phyloP scores from a whole-genome alignment of 1,140 invertebrate species.

The Parasteatoda tepidariorum region DNA sequence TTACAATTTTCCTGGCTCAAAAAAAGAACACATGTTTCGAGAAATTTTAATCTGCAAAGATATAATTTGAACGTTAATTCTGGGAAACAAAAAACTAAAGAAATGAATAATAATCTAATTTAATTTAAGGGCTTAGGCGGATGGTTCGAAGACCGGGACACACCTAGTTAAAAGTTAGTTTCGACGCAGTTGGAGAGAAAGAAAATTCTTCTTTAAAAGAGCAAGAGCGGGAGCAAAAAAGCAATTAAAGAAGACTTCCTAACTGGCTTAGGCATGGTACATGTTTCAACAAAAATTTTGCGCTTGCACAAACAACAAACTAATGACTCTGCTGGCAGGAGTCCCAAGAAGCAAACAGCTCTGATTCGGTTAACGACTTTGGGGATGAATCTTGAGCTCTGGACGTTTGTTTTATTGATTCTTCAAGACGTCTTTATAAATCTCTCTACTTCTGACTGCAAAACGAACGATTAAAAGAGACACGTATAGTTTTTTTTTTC shows the following conservation, averaged over 20 bases:
- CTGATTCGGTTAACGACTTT: slow-evolving; percentile 35
- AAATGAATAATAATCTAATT: too few species aligned
- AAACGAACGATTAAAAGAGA: slow-evolving; percentile 5
- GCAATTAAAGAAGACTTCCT: slow-evolving; percentile 14
- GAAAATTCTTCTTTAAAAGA: too few species aligned
- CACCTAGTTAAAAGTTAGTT: too few species aligned
- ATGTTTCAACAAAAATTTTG: slow-evolving; percentile 11
- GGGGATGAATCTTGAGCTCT: background rate
- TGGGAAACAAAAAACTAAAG: too few species aligned
- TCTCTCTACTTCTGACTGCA: background rate
- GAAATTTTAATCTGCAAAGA: too few species aligned
- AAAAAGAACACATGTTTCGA: too few species aligned
- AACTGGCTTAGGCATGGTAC: background rate
- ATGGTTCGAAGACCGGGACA: too few species aligned
- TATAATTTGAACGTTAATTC: too few species aligned
- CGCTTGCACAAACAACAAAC: slow-evolving; percentile 38
- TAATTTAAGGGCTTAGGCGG: too few species aligned
- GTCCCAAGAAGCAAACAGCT: slow-evolving; percentile 25
- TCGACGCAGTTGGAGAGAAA: too few species aligned
- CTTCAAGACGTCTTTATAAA: slow-evolving; percentile 4
- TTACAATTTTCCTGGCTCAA: too few species aligned
- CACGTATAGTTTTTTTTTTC: background rate
- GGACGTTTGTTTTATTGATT: slow-evolving; percentile 20
- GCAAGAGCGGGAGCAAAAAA: slow-evolving; percentile 9
- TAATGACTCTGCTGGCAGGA: slow-evolving; percentile 33